A percentile compares a stretch with the other conserved stretches of the same genome.
These are phyloP conservation scores for Gopherus flavomarginatus DNA, from an alignment of 2,113 vertebrate genomes.

Conservation along the genomic window DNA sequence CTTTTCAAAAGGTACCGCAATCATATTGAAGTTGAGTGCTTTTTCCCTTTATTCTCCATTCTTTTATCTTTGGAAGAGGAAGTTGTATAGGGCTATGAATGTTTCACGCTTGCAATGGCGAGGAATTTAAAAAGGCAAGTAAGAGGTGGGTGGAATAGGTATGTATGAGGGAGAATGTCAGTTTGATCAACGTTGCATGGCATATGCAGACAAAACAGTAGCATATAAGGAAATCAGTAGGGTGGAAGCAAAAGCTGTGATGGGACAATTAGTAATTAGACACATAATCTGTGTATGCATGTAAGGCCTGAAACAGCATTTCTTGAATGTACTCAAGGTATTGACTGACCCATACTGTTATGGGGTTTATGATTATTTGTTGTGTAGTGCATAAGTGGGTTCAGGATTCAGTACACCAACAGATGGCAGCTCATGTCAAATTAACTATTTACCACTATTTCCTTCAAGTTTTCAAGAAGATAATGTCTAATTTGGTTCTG, in stretches of 20 bases:
- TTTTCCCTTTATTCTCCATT: neutral
- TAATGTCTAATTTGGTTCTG: neutral
- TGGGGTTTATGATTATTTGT: neutral
- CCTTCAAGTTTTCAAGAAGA: neutral
- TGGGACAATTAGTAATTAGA: neutral
- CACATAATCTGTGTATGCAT: neutral
- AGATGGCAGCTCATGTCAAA: neutral
- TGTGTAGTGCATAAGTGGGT: neutral
- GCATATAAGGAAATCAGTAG: neutral
- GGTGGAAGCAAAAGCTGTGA: neutral
- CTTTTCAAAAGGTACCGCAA: neutral
- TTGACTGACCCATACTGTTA: neutral
- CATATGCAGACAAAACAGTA: neutral
- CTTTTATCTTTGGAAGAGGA: neutral
- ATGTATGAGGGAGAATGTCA: fast-evolving
- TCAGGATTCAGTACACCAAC: fast-evolving
- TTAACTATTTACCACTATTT: neutral
- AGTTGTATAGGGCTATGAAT: neutral
- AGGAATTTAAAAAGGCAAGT: neutral
- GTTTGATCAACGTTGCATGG: neutral
- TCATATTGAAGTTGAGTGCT: neutral
- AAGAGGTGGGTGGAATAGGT: neutral
- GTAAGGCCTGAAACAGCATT: neutral
- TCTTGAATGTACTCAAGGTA: neutral
- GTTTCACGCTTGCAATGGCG: neutral